Percentiles rank a stretch among this genome's conserved stretches.
phyloP scores from a whole-genome alignment of 2,888 invertebrate genomes.

The Melieria picta region DNA sequence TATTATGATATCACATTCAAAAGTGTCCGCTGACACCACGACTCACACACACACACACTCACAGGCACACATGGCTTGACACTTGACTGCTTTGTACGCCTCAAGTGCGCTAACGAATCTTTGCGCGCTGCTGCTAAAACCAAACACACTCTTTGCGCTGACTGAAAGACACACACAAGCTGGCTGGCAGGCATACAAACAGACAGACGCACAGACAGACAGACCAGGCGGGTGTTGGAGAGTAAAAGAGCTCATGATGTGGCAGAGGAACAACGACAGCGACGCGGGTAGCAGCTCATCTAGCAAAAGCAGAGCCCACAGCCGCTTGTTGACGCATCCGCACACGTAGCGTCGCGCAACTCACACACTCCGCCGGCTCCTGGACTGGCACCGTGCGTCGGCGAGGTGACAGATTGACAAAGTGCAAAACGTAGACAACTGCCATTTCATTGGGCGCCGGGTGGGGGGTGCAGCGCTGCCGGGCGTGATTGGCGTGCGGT shows the following conservation, averaged over 20 bases:
- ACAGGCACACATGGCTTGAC: background rate
- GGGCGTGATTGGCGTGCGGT: background rate
- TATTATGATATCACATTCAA: slow-evolving; percentile 9
- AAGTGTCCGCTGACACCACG: too few relatives aligned
- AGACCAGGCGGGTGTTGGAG: background rate
- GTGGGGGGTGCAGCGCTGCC: background rate
- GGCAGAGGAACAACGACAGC: background rate
- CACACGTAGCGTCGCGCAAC: background rate
- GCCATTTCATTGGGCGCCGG: background rate
- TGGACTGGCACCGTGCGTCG: background rate
- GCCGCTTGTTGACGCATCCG: slow-evolving; percentile 2
- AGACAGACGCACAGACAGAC: background rate
- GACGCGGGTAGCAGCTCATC: background rate
- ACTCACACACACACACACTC: too few relatives aligned
- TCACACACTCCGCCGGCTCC: too few relatives aligned
- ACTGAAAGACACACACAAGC: too few relatives aligned
- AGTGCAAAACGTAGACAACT: slow-evolving; percentile 14
- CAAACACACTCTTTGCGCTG: too few relatives aligned
- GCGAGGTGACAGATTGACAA: slow-evolving; percentile 23
- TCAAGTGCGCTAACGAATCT: slow-evolving; percentile 13
- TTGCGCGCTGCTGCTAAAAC: background rate
- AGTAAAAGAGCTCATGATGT: slow-evolving; percentile 20
- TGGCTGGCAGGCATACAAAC: too few relatives aligned
- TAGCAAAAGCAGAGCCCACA: background rate
- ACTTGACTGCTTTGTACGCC: slow-evolving; percentile 21